Conservation (phyloP, 2,113 vertebrate genomes). For the Probosciger aterrimus region DNA sequence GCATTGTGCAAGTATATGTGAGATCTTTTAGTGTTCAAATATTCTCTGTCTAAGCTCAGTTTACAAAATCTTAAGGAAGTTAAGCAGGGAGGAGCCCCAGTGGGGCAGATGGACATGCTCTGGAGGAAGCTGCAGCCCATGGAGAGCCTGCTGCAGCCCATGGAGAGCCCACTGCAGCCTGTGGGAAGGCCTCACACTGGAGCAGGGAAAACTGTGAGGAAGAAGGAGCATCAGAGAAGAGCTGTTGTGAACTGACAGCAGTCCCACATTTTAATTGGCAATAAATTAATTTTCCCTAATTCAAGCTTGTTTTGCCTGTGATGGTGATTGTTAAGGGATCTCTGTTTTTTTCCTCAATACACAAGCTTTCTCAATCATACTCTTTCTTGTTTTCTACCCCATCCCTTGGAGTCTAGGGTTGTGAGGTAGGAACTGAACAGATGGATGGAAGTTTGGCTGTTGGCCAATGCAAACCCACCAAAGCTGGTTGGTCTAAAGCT, state of each 20-base stretch:
- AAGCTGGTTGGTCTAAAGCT: neutral
- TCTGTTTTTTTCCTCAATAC: neutral
- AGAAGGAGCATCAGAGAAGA: neutral
- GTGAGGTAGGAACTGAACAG: neutral
- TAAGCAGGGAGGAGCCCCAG: neutral
- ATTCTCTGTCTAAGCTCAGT: neutral
- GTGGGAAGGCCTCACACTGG: fast-evolving
- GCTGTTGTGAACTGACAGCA: fast-evolving
- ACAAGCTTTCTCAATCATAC: neutral
- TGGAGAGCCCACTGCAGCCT: neutral
- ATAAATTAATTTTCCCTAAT: neutral
- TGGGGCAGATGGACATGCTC: neutral
- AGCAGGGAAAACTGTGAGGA: neutral
- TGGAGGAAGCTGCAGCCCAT: neutral
- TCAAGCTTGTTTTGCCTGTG: neutral
- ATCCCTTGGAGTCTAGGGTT: neutral
- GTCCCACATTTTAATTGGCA: neutral
- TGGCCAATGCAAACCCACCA: neutral
- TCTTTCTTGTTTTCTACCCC: neutral
- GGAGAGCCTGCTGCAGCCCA: neutral
- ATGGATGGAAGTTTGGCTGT: neutral
- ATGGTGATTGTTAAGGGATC: neutral
- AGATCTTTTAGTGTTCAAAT: neutral
- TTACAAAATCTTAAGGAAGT: neutral
- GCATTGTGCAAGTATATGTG: neutral